phyloP scores from a whole-genome alignment of 1,140 invertebrate genomes.

The Plectrocnemia conspersa region DNA sequence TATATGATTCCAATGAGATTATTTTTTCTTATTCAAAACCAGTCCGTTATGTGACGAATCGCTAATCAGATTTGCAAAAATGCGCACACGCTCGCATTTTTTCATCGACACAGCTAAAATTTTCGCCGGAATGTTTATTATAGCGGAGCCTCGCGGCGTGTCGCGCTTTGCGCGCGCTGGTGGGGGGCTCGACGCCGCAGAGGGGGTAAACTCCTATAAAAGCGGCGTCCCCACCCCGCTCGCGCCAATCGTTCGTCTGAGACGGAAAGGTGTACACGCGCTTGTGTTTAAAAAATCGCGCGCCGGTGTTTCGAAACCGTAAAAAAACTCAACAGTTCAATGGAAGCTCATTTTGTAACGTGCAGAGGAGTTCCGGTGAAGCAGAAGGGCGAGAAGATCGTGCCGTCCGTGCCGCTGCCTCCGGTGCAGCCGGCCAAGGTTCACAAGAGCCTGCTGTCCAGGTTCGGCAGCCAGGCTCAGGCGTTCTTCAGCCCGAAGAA shows the following conservation, averaged over 20 bases:
- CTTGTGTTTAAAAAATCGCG: background rate
- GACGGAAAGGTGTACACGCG: background rate
- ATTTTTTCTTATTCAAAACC: no score
- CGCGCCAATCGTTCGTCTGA: background rate
- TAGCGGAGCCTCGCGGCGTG: no score
- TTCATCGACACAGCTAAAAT: no score
- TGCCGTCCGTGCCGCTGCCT: conserved; percentile 36
- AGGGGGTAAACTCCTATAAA: no score
- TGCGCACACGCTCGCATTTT: no score
- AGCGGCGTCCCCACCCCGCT: background rate
- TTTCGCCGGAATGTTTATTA: no score
- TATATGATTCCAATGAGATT: no score
- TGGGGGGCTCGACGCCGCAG: no score
- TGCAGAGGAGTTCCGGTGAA: conserved; percentile 50
- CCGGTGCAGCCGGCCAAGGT: conserved; percentile 24
- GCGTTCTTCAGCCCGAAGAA: conserved; percentile 50
- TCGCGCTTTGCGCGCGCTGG: no score
- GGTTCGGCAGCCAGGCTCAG: conserved; percentile 52
- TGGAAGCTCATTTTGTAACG: conserved; percentile 54
- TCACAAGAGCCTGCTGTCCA: conserved; percentile 42
- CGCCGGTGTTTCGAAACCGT: background rate
- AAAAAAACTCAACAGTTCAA: conserved; percentile 41
- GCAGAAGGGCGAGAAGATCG: conserved; percentile 17
- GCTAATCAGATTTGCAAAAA: no score
- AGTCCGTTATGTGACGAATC: no score